Percentiles rank a stretch among this genome's conserved stretches.
Conservation (phyloP, 2,888 invertebrate species). For the Lithophane leautieri region DNA sequence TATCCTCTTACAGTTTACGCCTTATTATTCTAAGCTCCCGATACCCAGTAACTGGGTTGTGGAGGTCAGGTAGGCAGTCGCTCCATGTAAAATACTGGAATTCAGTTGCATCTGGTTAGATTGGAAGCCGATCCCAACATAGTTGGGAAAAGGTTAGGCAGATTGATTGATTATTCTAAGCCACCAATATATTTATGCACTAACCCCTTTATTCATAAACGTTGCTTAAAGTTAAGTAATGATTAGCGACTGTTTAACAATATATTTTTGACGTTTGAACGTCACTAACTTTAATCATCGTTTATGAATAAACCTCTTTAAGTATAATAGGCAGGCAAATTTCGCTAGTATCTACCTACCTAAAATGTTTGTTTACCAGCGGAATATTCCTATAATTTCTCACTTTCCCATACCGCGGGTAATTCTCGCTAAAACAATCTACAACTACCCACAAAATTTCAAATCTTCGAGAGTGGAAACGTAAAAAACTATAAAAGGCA, state of each 20-base stretch:
- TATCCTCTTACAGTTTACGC: background rate
- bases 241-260: too few species aligned
- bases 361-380: background rate
- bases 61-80: too few species aligned
- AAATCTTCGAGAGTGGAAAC: background rate
- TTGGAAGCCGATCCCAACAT: background rate
- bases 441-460: slow-evolving; percentile 18
- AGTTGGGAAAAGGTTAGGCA: background rate
- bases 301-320: too few species aligned
- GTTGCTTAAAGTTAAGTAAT: too few species aligned
- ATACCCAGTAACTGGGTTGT: too few species aligned
- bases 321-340: too few species aligned
- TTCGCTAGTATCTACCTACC: too few species aligned
- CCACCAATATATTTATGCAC: too few species aligned
- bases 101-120: background rate
- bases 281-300: too few species aligned
- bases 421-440: background rate
- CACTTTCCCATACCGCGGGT: background rate
- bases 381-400: background rate
- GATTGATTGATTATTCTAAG: background rate
- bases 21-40: background rate
- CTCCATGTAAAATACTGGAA: background rate
- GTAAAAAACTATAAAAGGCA: slow-evolving; percentile 26
- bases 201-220: too few species aligned
- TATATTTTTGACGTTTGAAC: too few species aligned